Evolutionary conservation across 1,140 invertebrate species (phyloP).

Genomic region (Drosophila subobscura): DNA sequence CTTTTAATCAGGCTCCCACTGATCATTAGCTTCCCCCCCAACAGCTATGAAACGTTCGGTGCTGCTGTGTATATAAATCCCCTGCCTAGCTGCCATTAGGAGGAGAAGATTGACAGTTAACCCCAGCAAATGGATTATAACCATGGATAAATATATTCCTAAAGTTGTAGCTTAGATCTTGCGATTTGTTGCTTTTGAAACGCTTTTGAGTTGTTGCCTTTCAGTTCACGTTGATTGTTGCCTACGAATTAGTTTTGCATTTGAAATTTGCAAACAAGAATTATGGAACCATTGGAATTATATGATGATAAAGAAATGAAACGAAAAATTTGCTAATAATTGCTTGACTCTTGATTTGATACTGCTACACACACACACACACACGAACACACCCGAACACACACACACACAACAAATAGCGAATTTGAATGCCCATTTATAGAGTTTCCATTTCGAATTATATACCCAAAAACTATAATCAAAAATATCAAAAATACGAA

Average conservation of each 20-base stretch:
- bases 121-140: slow-evolving; percentile 11
- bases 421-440: slow-evolving; percentile 77
- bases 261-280: slow-evolving; percentile 37
- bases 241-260: slow-evolving; percentile 29
- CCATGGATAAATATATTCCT: slow-evolving; percentile 3
- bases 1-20: too few species aligned
- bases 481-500: slow-evolving; percentile 22
- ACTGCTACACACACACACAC: slow-evolving; percentile 27
- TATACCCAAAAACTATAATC: slow-evolving; percentile 12
- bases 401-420: slow-evolving; percentile 38
- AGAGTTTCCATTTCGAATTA: slow-evolving; percentile 68
- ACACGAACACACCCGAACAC: too few species aligned
- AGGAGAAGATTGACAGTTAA: not conserved
- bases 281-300: slow-evolving; percentile 35
- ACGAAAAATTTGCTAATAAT: slow-evolving; percentile 46
- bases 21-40: too few species aligned
- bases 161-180: slow-evolving; percentile 23
- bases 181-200: slow-evolving; percentile 29
- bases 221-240: slow-evolving; percentile 40
- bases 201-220: slow-evolving; percentile 31
- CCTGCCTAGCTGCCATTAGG: too few species aligned
- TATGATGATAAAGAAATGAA: slow-evolving; percentile 12
- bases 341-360: slow-evolving; percentile 65
- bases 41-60: too few species aligned
- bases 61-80: too few species aligned